Evolutionary conservation across 2,113 vertebrate species (phyloP).

Genomic region (Panurus biarmicus): DNA sequence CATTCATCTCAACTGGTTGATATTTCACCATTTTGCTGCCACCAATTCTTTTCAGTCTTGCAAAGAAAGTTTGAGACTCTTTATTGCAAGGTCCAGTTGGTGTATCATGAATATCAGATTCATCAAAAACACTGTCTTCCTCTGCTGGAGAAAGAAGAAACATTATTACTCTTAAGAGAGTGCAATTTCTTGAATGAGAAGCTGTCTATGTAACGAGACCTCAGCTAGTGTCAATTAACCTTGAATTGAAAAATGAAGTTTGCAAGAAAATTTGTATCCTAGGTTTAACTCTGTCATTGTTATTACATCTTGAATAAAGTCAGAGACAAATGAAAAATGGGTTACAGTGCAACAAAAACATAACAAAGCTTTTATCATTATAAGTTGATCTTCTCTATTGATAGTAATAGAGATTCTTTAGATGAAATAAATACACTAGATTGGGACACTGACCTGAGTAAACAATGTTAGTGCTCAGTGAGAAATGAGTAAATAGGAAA

Average conservation of each 20-base stretch:
- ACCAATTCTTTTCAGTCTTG: slow-evolving; percentile 96
- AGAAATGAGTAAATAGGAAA: no score
- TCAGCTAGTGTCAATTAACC: background rate
- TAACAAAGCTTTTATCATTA: background rate
- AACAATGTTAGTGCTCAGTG: background rate
- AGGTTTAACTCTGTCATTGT: background rate
- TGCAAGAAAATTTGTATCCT: background rate
- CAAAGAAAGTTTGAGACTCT: slow-evolving; percentile 99
- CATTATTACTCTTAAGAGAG: slow-evolving; percentile 61
- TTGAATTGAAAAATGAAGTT: background rate
- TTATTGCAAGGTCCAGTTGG: slow-evolving; percentile 94
- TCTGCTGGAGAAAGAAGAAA: slow-evolving; percentile 76
- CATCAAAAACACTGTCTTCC: slow-evolving; percentile 99
- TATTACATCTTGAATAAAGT: background rate
- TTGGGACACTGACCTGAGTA: background rate
- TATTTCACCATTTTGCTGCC: slow-evolving; percentile 99
- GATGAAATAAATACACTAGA: background rate
- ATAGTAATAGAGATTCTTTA: background rate
- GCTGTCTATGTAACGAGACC: background rate
- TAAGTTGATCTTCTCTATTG: background rate
- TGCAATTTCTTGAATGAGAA: slow-evolving; percentile 25
- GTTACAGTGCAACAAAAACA: background rate
- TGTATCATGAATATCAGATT: slow-evolving; percentile 98
- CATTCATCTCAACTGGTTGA: slow-evolving; percentile 96
- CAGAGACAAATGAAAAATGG: background rate